Evolutionary conservation across 2,797 vertebrate species (phyloP), one percentile per base, ranked within the genome.

Genomic region (Hapalemur alaotrensis): DNA sequence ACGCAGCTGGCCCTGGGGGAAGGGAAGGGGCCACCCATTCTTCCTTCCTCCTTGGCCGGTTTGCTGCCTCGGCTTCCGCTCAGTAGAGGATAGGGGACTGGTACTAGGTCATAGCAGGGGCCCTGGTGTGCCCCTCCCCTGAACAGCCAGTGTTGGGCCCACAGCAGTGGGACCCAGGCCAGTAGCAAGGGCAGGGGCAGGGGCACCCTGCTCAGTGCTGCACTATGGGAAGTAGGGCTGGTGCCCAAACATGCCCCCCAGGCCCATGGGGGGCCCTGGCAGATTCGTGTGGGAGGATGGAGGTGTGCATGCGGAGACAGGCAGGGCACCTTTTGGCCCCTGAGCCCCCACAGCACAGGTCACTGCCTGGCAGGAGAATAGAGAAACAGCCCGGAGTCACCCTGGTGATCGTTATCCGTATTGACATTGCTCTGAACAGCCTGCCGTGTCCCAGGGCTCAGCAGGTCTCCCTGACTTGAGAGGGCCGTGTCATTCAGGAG

Each of bases 1-100:
- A 23, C 67, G 75, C 92, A 97, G 97, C 97, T 97, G 96, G 89
- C 69, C 59, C 72, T 67, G 78, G 94, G 91, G 89, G 85, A 70
- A 70, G 91, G 93, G 95, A 65, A 48, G 4, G 1, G n/a, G 35
- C 93, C 1, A 0, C 65, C 59, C 59, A 0, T 91, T 57, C 46
- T 75, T 90, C 84, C 82, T 88, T 90, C 73, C 83, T 96, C 43
- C 35, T n/a, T 9, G 43, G 69, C 52, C 75, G 54, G 70, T 43
- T 86, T 15, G 14, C 54, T 63, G 54, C 65, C 7, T 0, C 85
- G 69, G 7, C 86, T 93, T 97, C 93, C 89, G 73, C 54, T 82
- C 15, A 59, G 79, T 57, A 0, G 3, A 83, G 22, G 54, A 54
- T 59, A n/a, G 59, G 35, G 67, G 61, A 73, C 48, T 0, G 0